Evolutionary conservation across 2,888 invertebrate genomes (phyloP).

Genomic region (Desoria tigrina): DNA sequence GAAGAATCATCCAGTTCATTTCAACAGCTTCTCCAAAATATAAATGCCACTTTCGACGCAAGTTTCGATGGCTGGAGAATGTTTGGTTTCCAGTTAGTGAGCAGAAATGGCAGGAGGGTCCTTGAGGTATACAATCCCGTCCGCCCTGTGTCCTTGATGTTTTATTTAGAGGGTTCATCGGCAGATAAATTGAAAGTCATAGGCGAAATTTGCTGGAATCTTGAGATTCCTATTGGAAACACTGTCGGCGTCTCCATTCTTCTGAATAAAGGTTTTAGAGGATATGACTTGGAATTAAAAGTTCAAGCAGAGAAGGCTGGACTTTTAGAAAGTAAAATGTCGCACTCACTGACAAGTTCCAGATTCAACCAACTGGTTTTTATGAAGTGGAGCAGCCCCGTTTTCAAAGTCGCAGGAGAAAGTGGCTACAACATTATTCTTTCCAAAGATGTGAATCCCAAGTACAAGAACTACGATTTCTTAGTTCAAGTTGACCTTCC

Average conservation of each 20-base stretch:
- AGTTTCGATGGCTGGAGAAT: constrained; percentile 41
- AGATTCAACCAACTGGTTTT: constrained; percentile 24
- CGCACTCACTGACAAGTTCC: constrained; percentile 31
- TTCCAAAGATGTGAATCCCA: constrained; percentile 31
- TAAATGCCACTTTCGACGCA: constrained; percentile 34
- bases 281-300: constrained; percentile 16
- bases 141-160: constrained; percentile 52
- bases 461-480: constrained; percentile 37
- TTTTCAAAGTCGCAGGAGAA: constrained; percentile 34
- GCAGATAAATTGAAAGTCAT: constrained; percentile 39
- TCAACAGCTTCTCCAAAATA: constrained; percentile 30
- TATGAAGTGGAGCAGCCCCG: constrained; percentile 49
- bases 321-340: constrained; percentile 36
- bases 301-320: constrained; percentile 40
- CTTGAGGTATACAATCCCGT: constrained; percentile 54
- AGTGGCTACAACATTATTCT: constrained; percentile 50
- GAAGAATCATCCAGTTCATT: too few species aligned
- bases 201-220: constrained; percentile 54
- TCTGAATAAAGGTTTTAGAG: constrained; percentile 26
- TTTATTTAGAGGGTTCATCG: constrained; percentile 43
- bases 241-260: constrained; percentile 49
- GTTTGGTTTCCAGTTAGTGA: constrained; percentile 47
- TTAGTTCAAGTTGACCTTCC: constrained; percentile 51
- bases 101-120: constrained; percentile 37
- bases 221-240: constrained; percentile 42